Conservation (phyloP, 1,140 invertebrate species). For the Pachyrhynchus sulphureomaculatus region DNA sequence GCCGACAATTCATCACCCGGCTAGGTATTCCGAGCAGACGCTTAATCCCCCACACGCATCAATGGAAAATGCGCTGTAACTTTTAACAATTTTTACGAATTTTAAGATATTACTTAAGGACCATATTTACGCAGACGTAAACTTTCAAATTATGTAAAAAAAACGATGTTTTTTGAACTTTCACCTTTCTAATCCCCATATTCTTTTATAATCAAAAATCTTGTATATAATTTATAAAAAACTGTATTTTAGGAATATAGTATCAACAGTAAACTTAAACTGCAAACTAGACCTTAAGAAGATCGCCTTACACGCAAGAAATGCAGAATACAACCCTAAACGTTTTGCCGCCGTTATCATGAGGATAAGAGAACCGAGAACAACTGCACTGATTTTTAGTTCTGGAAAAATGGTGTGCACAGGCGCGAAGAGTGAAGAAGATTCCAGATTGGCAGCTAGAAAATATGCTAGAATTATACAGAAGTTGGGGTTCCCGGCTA, state of each 20-base stretch:
- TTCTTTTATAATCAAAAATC: too few relatives aligned
- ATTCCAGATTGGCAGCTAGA: constrained; percentile 92
- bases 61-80: too few relatives aligned
- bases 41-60: too few relatives aligned
- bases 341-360: constrained; percentile 99
- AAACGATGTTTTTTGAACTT: too few relatives aligned
- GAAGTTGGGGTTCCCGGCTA: constrained; percentile 93
- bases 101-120: too few relatives aligned
- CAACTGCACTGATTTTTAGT: constrained; percentile 98
- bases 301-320: constrained; percentile 97
- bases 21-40: too few relatives aligned
- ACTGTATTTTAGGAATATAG: constrained; percentile 91
- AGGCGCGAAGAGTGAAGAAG: constrained; percentile 98
- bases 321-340: constrained; percentile 99
- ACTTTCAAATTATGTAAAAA: too few relatives aligned
- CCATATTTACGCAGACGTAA: too few relatives aligned
- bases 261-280: constrained; percentile 96
- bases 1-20: too few relatives aligned
- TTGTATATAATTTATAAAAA: too few relatives aligned
- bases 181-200: too few relatives aligned
- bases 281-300: constrained; percentile 96
- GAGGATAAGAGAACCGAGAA: constrained; percentile 97
- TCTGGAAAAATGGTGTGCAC: constrained; percentile 99
- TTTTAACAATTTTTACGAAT: too few relatives aligned
- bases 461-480: constrained; percentile 99